These are phyloP conservation scores for Calliphora vomitoria DNA, from an alignment of 2,888 invertebrate genomes.

Conservation along the genomic window DNA sequence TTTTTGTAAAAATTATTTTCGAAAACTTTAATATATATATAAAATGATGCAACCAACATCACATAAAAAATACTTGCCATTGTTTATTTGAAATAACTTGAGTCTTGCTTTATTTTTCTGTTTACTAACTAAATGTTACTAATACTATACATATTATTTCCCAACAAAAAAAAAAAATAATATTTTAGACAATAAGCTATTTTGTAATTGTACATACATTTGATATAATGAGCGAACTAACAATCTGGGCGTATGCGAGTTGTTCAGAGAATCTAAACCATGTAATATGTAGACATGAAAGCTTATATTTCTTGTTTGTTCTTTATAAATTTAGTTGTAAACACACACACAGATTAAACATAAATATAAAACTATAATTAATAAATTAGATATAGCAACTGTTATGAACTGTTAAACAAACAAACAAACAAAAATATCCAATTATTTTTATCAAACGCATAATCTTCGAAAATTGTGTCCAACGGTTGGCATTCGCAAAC, in stretches of 20 bases:
- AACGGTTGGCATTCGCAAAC: slow-evolving; percentile 54
- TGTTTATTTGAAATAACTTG: slow-evolving; percentile 22
- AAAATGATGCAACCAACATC: neutral
- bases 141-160: slow-evolving; percentile 28
- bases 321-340: slow-evolving; percentile 46
- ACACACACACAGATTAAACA: slow-evolving; percentile 31
- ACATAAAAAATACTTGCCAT: slow-evolving; percentile 50
- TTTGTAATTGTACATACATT: slow-evolving; percentile 47
- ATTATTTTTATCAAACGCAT: slow-evolving; percentile 60
- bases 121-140: slow-evolving; percentile 36
- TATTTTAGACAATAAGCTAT: slow-evolving; percentile 62
- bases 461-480: slow-evolving; percentile 55
- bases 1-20: neutral
- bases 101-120: neutral
- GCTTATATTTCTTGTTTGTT: slow-evolving; percentile 44
- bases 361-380: slow-evolving; percentile 6
- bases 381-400: slow-evolving; percentile 53
- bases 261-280: slow-evolving; percentile 28
- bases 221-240: slow-evolving; percentile 28
- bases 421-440: slow-evolving; percentile 38
- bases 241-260: slow-evolving; percentile 18
- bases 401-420: slow-evolving; percentile 51
- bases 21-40: neutral
- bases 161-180: slow-evolving; percentile 21
- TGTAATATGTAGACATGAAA: slow-evolving; percentile 45